A percentile compares a stretch with the other conserved stretches of the same genome.
These are phyloP conservation scores for Gambelia wislizenii DNA, from an alignment of 2,797 vertebrate species.

Conservation along the genomic window DNA sequence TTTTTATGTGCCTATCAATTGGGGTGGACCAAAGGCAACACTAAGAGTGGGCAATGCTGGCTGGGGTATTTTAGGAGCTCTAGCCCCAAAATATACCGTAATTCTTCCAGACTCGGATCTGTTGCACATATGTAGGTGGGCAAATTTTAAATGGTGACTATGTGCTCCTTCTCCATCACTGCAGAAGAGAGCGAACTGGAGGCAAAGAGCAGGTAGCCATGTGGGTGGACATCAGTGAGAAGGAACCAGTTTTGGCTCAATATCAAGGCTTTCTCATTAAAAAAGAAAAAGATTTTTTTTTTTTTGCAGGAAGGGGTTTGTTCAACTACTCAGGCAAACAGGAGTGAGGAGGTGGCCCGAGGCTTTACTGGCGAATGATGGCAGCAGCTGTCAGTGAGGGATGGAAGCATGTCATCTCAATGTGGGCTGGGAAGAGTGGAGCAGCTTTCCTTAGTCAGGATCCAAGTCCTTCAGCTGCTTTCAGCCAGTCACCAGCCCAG, in stretches of 20 bases:
- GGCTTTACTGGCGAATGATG: background rate
- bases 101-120: too few relatives aligned
- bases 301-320: too few relatives aligned
- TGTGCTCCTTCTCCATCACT: background rate
- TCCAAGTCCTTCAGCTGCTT: background rate
- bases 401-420: background rate
- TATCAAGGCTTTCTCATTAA: background rate
- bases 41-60: too few relatives aligned
- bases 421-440: background rate
- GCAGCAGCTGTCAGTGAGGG: background rate
- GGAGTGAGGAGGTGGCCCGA: background rate
- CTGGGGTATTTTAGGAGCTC: too few relatives aligned
- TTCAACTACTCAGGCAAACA: background rate
- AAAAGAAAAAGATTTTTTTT: background rate
- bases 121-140: background rate
- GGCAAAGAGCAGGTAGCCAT: background rate
- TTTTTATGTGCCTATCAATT: too few relatives aligned
- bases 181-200: too few relatives aligned
- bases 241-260: background rate
- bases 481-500: background rate
- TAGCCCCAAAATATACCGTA: too few relatives aligned
- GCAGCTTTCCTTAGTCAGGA: background rate
- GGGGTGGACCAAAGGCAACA: too few relatives aligned
- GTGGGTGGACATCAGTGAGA: background rate
- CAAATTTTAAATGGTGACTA: background rate